These are phyloP conservation scores for Ctenopoma kingsleyae DNA, from an alignment of 2,797 vertebrate genomes.

Conservation along the genomic window DNA sequence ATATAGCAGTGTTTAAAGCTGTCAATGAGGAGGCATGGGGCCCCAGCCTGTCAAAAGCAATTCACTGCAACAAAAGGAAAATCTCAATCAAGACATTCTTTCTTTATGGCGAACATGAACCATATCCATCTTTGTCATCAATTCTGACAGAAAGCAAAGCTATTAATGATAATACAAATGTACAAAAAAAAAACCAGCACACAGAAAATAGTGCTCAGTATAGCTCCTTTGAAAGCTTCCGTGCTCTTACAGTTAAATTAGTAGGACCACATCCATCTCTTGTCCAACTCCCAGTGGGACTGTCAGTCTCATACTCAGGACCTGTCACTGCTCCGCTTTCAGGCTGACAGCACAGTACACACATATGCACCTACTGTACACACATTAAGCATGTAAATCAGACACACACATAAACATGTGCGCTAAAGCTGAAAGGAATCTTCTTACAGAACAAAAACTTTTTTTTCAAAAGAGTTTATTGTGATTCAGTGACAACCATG, in stretches of 20 bases:
- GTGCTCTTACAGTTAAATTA: conserved; percentile 75
- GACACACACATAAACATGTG: conserved; percentile 6
- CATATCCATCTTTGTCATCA: conserved; percentile 40
- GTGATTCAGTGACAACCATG: background rate
- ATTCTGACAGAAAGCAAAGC: conserved; percentile 36
- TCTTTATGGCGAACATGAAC: conserved; percentile 33
- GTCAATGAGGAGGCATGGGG: conserved; percentile 57
- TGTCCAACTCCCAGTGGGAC: conserved; percentile 66
- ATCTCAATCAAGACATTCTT: conserved; percentile 66
- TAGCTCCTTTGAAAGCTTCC: conserved; percentile 62
- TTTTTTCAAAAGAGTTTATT: conserved; percentile 6
- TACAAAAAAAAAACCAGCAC: conserved; percentile 5
- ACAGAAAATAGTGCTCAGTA: conserved; percentile 33
- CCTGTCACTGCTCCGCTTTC: conserved; percentile 73
- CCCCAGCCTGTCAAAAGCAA: conserved; percentile 67
- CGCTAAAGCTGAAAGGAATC: background rate
- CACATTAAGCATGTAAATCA: conserved; percentile 36
- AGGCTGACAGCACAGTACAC: conserved; percentile 60
- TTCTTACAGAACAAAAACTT: background rate
- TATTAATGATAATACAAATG: conserved; percentile 45
- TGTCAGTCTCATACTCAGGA: conserved; percentile 76
- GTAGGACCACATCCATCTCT: conserved; percentile 67
- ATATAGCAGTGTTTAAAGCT: conserved; percentile 51
- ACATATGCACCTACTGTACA: conserved; percentile 31
- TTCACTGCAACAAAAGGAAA: conserved; percentile 62